phyloP scores from a whole-genome alignment of 2,797 vertebrate species.

The Podarcis siculus region DNA sequence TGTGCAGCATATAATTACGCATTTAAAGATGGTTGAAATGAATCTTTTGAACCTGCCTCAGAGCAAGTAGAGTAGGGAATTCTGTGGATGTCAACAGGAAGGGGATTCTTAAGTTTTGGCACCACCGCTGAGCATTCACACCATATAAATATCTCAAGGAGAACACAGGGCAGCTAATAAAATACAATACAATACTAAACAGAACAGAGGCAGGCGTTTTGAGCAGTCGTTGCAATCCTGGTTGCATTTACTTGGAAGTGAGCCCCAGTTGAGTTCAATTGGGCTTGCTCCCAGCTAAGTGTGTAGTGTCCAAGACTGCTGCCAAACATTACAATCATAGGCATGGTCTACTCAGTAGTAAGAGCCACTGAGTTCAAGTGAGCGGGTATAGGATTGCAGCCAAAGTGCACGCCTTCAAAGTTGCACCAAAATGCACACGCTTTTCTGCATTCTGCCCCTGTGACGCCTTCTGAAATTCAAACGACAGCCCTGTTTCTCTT shows the following conservation, averaged over 20 bases:
- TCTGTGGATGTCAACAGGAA: neutral
- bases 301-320: neutral
- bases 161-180: too few relatives aligned
- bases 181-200: too few relatives aligned
- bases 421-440: neutral
- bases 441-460: neutral
- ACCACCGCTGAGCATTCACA: neutral
- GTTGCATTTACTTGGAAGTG: neutral
- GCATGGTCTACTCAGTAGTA: neutral
- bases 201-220: neutral
- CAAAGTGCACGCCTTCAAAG: neutral
- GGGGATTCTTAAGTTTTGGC: neutral
- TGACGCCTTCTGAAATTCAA: slow-evolving; percentile 28
- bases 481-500: neutral
- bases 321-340: neutral
- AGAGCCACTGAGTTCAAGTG: neutral
- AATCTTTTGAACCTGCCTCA: neutral
- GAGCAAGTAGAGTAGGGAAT: neutral
- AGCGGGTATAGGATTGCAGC: neutral
- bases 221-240: neutral
- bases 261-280: neutral
- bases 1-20: too few relatives aligned
- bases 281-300: neutral
- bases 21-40: too few relatives aligned
- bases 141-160: neutral